Evolutionary conservation across 2,797 vertebrate genomes (phyloP).

Genomic region (Furcifer pardalis): DNA sequence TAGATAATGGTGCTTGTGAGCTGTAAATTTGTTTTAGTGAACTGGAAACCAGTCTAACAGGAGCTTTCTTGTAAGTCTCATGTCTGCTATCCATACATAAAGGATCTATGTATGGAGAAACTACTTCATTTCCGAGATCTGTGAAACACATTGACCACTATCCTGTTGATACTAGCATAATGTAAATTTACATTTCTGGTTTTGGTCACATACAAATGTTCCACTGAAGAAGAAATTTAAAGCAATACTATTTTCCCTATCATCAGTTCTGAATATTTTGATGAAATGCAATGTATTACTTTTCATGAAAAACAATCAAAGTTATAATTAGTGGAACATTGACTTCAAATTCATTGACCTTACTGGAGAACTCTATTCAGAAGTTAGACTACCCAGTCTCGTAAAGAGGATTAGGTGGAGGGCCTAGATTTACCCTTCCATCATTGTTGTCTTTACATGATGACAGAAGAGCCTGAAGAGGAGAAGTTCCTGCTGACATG

Average conservation of each 20-base stretch:
- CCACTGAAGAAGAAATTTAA: constrained; percentile 41
- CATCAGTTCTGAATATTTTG: neutral
- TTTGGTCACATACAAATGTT: no score
- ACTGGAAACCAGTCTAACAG: constrained; percentile 72
- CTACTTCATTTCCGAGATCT: constrained; percentile 44
- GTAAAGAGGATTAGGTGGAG: no score
- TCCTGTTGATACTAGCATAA: no score
- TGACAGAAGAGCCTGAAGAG: no score
- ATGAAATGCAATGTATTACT: constrained; percentile 34
- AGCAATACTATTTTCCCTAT: neutral
- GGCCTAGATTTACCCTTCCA: no score
- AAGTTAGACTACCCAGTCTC: no score
- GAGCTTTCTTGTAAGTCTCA: constrained; percentile 57
- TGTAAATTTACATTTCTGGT: no score
- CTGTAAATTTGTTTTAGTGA: constrained; percentile 76
- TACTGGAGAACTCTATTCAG: no score
- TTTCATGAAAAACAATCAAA: constrained; percentile 8
- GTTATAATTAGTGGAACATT: constrained; percentile 28
- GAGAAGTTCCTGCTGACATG: no score
- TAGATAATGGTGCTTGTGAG: constrained; percentile 75
- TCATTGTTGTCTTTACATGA: no score
- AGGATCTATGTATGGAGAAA: constrained; percentile 41
- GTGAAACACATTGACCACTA: no score
- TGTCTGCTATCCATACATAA: constrained; percentile 48
- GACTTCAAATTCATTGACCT: neutral